These are phyloP conservation scores for Panulirus ornatus DNA, from an alignment of 1,140 invertebrate genomes.

Conservation along the genomic window DNA sequence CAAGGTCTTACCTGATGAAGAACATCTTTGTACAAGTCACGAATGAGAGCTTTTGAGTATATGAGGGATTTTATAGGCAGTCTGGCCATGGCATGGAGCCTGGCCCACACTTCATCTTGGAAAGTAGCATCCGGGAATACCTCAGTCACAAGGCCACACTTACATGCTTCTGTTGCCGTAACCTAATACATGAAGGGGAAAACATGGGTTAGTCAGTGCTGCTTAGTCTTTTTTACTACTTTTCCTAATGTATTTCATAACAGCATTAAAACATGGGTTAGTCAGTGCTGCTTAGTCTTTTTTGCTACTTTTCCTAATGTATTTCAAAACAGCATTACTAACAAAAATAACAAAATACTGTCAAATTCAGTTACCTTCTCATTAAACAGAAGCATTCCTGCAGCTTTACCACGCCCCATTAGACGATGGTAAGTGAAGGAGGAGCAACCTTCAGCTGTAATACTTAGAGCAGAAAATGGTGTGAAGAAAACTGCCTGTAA, in stretches of 20 bases:
- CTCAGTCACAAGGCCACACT: constrained; percentile 86
- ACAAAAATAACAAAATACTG: not conserved
- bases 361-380: constrained; percentile 82
- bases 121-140: constrained; percentile 83
- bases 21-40: constrained; percentile 34
- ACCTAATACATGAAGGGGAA: no score
- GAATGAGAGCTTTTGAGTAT: constrained; percentile 60
- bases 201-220: no score
- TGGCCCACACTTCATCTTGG: constrained; percentile 81
- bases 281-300: no score
- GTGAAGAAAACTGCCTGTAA: constrained; percentile 81
- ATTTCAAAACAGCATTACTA: no score
- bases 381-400: constrained; percentile 89
- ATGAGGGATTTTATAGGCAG: constrained; percentile 78
- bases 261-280: no score
- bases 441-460: constrained; percentile 89
- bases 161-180: constrained; percentile 85
- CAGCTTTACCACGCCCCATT: constrained; percentile 89
- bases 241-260: no score
- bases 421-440: constrained; percentile 89
- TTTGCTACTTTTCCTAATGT: no score
- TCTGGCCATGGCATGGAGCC: constrained; percentile 80
- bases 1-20: constrained; percentile 64
- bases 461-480: constrained; percentile 81
- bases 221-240: no score